Evolutionary conservation across 35 echinoderm and acorn worm species (phyloP).

Genomic region (Ptychodera flava): DNA sequence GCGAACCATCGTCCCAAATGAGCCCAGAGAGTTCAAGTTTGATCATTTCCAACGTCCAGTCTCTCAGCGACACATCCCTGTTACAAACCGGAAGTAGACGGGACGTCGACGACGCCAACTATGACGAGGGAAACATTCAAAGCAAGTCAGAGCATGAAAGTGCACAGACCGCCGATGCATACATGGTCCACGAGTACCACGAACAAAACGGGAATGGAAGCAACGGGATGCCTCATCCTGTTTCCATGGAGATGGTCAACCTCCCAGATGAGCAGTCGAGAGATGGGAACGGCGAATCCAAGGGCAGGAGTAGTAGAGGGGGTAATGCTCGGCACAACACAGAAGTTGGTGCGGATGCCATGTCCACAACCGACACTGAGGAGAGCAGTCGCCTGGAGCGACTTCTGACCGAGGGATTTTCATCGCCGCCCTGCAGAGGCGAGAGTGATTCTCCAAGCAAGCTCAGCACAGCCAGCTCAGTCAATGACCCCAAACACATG

Average conservation of each 20-base stretch:
- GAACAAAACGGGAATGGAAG: not conserved
- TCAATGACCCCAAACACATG: not conserved
- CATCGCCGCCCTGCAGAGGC: not conserved
- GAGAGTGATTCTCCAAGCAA: not conserved
- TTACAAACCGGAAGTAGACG: not conserved
- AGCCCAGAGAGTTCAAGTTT: not conserved
- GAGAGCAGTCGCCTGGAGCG: not conserved
- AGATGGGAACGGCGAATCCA: not conserved
- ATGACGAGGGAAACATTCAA: too few species aligned
- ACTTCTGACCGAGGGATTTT: not conserved
- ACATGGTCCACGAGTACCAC: not conserved
- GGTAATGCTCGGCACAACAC: not conserved
- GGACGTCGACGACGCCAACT: too few species aligned
- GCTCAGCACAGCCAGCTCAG: not conserved
- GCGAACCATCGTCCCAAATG: not conserved
- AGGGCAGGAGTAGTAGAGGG: not conserved
- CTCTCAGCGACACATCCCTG: not conserved
- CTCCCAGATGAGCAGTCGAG: not conserved
- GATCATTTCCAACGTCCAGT: not conserved
- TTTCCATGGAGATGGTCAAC: not conserved
- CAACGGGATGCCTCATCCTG: not conserved
- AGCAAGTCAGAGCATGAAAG: too few species aligned
- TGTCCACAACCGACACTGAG: not conserved
- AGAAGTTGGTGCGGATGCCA: not conserved
- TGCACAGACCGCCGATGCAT: not conserved